phyloP scores from a whole-genome alignment of 2,113 vertebrate species.

The Apteryx owenii region DNA sequence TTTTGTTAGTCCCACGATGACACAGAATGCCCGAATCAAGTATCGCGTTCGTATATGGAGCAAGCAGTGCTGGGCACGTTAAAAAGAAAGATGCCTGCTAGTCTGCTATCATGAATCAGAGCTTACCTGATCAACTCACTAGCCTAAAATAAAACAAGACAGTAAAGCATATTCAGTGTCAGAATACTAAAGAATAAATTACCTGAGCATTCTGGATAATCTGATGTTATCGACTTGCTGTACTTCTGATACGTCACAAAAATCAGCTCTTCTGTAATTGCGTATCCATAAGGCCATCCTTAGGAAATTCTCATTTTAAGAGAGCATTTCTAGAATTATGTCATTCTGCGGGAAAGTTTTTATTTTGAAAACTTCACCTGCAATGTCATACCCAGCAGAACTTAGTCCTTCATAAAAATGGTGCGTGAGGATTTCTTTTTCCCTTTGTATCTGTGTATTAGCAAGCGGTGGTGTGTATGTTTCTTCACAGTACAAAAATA shows the following conservation, averaged over 20 bases:
- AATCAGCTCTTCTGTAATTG: not conserved
- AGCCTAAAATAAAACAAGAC: not conserved
- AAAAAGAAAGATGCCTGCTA: not conserved
- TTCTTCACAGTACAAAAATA: not conserved
- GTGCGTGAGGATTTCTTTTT: not conserved
- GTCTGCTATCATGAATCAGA: not conserved
- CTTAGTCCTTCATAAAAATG: not conserved
- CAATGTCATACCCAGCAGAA: not conserved
- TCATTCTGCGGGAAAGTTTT: not conserved
- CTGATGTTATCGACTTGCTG: not conserved
- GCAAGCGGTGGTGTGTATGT: not conserved
- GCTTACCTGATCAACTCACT: not conserved
- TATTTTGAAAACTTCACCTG: conserved; percentile 28
- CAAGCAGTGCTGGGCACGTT: not conserved
- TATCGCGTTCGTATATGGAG: not conserved
- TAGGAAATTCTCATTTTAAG: not conserved
- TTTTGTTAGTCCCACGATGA: not conserved
- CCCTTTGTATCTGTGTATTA: not conserved
- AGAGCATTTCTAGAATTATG: not conserved
- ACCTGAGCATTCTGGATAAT: not conserved
- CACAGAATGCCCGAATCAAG: not conserved
- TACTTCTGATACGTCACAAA: not conserved
- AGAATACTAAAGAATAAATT: not conserved
- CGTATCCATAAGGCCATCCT: not conserved
- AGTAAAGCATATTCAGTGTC: not conserved